These are phyloP conservation scores for Grallaria varia DNA, from an alignment of 2,113 vertebrate genomes.

Conservation along the genomic window DNA sequence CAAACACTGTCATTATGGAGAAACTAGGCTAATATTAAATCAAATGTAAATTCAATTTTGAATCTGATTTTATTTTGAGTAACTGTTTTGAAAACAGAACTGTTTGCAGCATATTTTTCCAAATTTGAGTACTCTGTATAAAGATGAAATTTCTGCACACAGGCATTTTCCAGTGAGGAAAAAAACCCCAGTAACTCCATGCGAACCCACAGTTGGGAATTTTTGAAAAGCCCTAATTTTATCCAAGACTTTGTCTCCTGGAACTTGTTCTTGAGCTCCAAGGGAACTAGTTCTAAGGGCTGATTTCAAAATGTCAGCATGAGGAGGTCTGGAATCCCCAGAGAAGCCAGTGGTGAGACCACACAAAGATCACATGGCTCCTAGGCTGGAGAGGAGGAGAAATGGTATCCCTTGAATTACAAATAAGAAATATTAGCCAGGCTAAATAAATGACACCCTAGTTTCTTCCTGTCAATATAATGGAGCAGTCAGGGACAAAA, in stretches of 20 bases:
- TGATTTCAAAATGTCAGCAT: neutral
- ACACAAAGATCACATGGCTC: neutral
- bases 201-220: neutral
- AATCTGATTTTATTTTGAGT: neutral
- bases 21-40: neutral
- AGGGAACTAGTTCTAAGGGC: no score
- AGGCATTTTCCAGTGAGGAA: neutral
- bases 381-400: neutral
- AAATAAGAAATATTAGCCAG: conserved; percentile 12
- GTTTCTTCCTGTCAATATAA: neutral
- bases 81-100: neutral
- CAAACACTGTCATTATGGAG: neutral
- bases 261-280: neutral
- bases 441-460: conserved; percentile 28
- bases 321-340: neutral
- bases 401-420: neutral
- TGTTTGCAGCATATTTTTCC: neutral
- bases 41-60: neutral
- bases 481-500: neutral
- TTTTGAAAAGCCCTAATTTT: neutral
- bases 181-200: neutral
- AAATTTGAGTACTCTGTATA: neutral
- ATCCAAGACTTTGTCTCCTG: neutral
- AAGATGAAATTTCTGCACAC: neutral
- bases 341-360: neutral